A percentile compares a stretch with the other conserved stretches of the same genome.
Conservation (phyloP, 37 sponge, comb jelly and placozoan genomes). For the Ianthella basta region DNA sequence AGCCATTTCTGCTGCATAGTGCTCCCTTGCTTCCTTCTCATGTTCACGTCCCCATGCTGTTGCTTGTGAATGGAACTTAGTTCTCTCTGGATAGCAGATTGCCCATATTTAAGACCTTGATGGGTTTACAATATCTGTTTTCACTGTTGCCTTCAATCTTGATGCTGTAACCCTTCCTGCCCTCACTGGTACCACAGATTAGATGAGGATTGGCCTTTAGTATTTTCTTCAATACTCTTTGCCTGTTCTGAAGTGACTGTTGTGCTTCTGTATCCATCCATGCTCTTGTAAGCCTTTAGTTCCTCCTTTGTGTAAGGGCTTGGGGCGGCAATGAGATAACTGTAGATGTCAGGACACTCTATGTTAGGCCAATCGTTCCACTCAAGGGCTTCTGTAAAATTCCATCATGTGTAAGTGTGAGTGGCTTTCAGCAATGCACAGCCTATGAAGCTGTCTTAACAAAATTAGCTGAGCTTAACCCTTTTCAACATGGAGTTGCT, state of each 20-base stretch:
- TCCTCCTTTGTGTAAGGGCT: constrained; percentile 43
- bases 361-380: not conserved
- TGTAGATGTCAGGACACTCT: constrained; percentile 47
- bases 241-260: constrained; percentile 42
- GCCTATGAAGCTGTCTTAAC: too few relatives aligned
- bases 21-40: constrained; percentile 1
- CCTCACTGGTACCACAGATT: constrained; percentile 56
- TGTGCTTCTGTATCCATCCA: constrained; percentile 35
- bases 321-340: constrained; percentile 27
- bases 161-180: constrained; percentile 70
- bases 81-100: constrained; percentile 27
- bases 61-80: not conserved
- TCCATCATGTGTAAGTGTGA: too few relatives aligned
- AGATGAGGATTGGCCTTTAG: constrained; percentile 40
- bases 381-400: not conserved
- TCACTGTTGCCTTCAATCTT: constrained; percentile 34
- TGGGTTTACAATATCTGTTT: not conserved
- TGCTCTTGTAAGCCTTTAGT: constrained; percentile 34
- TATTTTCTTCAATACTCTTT: constrained; percentile 44
- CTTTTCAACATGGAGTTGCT: too few relatives aligned
- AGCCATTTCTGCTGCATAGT: not conserved
- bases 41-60: not conserved
- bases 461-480: too few relatives aligned
- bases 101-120: not conserved
- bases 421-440: too few relatives aligned